Conservation (phyloP, 2,113 vertebrate species). For the Microtus pennsylvanicus region DNA sequence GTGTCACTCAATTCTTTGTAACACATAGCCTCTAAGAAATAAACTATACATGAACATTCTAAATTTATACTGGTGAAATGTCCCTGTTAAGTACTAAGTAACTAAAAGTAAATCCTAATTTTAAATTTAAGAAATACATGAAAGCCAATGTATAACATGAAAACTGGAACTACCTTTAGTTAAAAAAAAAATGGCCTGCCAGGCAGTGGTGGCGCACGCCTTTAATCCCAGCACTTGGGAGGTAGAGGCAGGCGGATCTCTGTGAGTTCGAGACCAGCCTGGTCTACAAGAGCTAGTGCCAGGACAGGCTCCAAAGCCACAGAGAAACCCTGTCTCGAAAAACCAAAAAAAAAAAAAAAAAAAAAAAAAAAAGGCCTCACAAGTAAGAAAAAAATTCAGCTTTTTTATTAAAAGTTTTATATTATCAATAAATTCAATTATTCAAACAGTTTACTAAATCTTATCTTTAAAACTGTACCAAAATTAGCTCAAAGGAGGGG, state of each 20-base stretch:
- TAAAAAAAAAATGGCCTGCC: slow-evolving; percentile 57
- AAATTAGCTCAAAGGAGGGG: slow-evolving; percentile 35
- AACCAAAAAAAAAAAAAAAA: slow-evolving; percentile 58
- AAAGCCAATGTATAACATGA: slow-evolving; percentile 43
- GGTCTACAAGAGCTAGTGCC: too few species aligned
- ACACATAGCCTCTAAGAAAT: slow-evolving; percentile 56
- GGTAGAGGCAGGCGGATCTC: too few species aligned
- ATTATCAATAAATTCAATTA: slow-evolving; percentile 52
- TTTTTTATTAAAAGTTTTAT: slow-evolving; percentile 58
- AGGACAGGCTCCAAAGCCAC: too few species aligned
- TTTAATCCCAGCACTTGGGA: too few species aligned
- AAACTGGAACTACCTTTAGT: slow-evolving; percentile 47
- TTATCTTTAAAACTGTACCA: slow-evolving; percentile 52
- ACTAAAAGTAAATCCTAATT: slow-evolving; percentile 55
- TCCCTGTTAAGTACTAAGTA: slow-evolving; percentile 52
- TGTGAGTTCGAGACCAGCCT: too few species aligned
- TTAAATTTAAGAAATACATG: slow-evolving; percentile 41
- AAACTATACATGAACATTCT: slow-evolving; percentile 46
- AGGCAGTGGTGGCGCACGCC: too few species aligned
- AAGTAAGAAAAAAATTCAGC: neutral
- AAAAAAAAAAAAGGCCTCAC: slow-evolving; percentile 19
- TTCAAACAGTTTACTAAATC: slow-evolving; percentile 46
- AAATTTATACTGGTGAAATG: slow-evolving; percentile 45
- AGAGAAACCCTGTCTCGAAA: too few species aligned
- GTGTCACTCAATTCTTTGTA: slow-evolving; percentile 17